phyloP scores from a whole-genome alignment of 2,888 invertebrate species.

The Linnaemya vulpina region DNA sequence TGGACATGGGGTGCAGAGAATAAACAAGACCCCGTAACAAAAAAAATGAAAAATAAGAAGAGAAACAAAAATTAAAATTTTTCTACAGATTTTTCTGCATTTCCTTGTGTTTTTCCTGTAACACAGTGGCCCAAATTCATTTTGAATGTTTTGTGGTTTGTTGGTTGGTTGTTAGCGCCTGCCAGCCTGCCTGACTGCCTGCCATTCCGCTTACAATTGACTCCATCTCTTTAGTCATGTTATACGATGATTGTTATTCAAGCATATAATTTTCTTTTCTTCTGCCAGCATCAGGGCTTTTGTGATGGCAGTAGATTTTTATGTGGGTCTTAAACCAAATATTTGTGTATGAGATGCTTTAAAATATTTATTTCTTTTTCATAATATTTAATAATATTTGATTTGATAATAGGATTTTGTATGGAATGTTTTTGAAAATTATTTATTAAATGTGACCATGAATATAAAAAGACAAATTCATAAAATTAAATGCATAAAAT shows the following conservation, averaged over 20 bases:
- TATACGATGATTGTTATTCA: conserved; percentile 62
- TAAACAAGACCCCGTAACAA: background rate
- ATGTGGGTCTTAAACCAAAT: conserved; percentile 9
- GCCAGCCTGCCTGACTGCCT: background rate
- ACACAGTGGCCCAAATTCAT: conserved; percentile 60
- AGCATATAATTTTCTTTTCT: conserved; percentile 62
- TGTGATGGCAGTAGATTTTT: conserved; percentile 16
- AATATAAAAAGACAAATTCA: background rate
- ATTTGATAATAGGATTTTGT: background rate
- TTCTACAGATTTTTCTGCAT: conserved; percentile 62
- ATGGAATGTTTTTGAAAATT: background rate
- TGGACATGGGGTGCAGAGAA: conserved; percentile 18
- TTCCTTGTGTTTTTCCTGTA: conserved; percentile 60
- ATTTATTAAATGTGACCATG: background rate
- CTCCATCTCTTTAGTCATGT: conserved; percentile 54
- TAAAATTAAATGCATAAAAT: too few relatives aligned
- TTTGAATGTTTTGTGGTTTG: conserved; percentile 34
- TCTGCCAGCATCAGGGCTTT: conserved; percentile 35
- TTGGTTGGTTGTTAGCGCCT: conserved; percentile 21
- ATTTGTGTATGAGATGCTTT: conserved; percentile 9
- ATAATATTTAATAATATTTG: conserved; percentile 11
- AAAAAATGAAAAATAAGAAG: too few relatives aligned
- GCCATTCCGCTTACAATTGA: conserved; percentile 29
- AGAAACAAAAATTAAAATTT: conserved; percentile 41
- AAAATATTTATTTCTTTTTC: background rate